Conservation (phyloP, 2,888 invertebrate genomes). For the Ectemnius cavifrons region DNA sequence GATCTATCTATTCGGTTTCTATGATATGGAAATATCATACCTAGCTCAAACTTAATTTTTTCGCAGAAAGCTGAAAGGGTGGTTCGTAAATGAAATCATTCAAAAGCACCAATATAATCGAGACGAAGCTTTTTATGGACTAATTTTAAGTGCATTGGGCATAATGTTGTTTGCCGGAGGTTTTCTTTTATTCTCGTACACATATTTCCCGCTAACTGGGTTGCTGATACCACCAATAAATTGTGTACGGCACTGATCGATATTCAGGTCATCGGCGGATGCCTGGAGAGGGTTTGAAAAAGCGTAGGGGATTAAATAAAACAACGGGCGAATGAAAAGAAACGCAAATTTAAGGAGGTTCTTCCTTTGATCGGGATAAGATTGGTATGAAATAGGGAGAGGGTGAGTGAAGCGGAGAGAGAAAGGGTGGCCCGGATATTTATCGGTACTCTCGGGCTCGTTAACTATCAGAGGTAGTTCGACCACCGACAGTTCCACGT, state of each 20-base stretch:
- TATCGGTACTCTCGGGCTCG: conserved; percentile 47
- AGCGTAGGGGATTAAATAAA: neutral
- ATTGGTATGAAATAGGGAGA: conserved; percentile 23
- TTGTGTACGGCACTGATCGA: neutral
- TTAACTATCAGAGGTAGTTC: conserved; percentile 47
- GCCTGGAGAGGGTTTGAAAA: neutral
- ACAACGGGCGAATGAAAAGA: neutral
- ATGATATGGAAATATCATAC: too few relatives aligned
- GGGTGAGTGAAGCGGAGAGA: conserved; percentile 13
- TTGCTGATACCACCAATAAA: neutral
- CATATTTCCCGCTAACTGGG: neutral
- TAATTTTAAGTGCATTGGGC: too few relatives aligned
- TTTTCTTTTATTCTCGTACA: too few relatives aligned
- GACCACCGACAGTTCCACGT: conserved; percentile 47
- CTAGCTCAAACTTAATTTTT: too few relatives aligned
- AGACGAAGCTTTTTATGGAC: too few relatives aligned
- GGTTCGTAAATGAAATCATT: too few relatives aligned
- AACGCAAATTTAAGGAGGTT: conserved; percentile 26
- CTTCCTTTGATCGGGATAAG: conserved; percentile 27
- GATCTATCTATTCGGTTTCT: too few relatives aligned
- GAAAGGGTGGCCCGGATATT: conserved; percentile 36
- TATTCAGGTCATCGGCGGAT: neutral
- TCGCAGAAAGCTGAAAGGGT: too few relatives aligned
- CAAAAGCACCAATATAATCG: too few relatives aligned
- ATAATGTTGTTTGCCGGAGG: too few relatives aligned